Evolutionary conservation across 2,113 vertebrate species (phyloP).

Genomic region (Pedetes capensis): DNA sequence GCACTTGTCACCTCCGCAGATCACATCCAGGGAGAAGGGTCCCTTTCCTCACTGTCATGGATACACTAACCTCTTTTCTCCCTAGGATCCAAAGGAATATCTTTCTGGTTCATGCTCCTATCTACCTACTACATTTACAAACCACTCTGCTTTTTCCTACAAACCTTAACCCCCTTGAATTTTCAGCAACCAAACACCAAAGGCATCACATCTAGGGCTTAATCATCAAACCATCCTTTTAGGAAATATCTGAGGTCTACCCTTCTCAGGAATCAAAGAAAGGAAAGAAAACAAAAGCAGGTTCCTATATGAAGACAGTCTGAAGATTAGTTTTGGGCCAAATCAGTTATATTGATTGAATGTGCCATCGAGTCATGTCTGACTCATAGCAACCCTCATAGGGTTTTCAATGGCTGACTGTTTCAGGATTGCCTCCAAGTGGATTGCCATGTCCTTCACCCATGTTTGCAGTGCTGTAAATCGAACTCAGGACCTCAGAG

Average conservation of each 20-base stretch:
- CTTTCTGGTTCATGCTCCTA: not conserved
- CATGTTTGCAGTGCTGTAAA: too few species aligned
- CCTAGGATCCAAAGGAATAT: not conserved
- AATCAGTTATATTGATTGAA: conserved; percentile 39
- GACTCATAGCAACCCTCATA: too few species aligned
- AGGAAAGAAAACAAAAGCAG: not conserved
- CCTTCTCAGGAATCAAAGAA: conserved; percentile 31
- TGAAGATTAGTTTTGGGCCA: conserved; percentile 54
- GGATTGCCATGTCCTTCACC: too few species aligned
- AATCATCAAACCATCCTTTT: conserved; percentile 18
- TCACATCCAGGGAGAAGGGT: not conserved
- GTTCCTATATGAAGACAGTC: conserved; percentile 25
- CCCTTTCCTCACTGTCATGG: not conserved
- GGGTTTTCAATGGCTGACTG: too few species aligned
- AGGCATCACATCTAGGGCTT: not conserved
- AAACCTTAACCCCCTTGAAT: not conserved
- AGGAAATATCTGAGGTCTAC: not conserved
- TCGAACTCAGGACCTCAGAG: too few species aligned
- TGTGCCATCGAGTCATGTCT: too few species aligned
- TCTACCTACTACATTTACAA: not conserved
- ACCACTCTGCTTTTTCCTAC: not conserved
- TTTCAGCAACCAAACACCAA: not conserved
- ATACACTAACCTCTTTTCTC: not conserved
- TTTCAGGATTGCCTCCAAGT: too few species aligned
- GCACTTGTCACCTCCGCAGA: not conserved